A percentile compares a stretch with the other conserved stretches of the same genome.
These are phyloP conservation scores for Aleiodes alternator DNA, from an alignment of 2,888 invertebrate genomes.

Conservation along the genomic window DNA sequence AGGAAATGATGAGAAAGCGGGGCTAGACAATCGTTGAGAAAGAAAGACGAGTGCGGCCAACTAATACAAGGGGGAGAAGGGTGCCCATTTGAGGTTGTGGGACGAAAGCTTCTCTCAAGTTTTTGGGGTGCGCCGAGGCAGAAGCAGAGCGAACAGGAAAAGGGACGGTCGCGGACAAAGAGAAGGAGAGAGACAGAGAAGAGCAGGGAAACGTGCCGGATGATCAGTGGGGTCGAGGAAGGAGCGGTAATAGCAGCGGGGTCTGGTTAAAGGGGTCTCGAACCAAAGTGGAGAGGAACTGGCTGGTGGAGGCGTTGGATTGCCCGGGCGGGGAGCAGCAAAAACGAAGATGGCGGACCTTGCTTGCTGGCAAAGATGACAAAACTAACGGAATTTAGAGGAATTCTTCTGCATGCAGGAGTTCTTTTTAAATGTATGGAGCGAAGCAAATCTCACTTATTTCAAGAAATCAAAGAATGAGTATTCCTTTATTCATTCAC, in stretches of 20 bases:
- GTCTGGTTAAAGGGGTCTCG: constrained; percentile 49
- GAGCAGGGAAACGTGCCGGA: constrained; percentile 40
- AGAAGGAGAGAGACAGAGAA: constrained; percentile 41
- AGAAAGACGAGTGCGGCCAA: background rate
- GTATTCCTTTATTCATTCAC: too few relatives aligned
- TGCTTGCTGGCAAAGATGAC: constrained; percentile 33
- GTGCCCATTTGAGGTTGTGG: constrained; percentile 23
- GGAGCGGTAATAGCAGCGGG: constrained; percentile 47
- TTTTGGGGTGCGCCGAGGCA: constrained; percentile 28
- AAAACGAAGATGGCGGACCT: constrained; percentile 70
- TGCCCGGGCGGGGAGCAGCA: constrained; percentile 68
- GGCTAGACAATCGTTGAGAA: too few relatives aligned
- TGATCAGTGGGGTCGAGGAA: constrained; percentile 41
- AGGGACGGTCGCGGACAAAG: background rate
- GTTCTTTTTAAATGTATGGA: too few relatives aligned
- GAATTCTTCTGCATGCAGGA: background rate
- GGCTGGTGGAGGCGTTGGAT: constrained; percentile 62
- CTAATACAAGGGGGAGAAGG: too few relatives aligned
- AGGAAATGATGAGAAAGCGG: too few relatives aligned
- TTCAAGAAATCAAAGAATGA: too few relatives aligned
- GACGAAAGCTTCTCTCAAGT: constrained; percentile 40
- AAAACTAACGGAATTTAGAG: constrained; percentile 33
- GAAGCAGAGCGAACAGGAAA: too few relatives aligned
- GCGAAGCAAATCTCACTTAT: too few relatives aligned
- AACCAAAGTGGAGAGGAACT: constrained; percentile 40